These are phyloP conservation scores for Dicyrtoma fusca DNA, from an alignment of 2,888 invertebrate genomes.

Conservation along the genomic window DNA sequence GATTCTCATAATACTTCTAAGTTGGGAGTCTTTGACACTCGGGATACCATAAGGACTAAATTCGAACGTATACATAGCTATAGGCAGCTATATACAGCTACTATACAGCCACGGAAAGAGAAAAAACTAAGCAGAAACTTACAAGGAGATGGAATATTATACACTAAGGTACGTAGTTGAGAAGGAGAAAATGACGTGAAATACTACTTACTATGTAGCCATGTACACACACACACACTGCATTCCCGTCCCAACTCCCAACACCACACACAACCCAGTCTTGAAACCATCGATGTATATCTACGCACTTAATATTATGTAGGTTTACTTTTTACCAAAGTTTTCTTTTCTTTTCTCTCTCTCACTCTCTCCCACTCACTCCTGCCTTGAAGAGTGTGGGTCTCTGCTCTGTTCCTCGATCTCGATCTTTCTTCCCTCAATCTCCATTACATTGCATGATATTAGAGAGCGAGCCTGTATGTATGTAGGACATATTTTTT, in stretches of 20 bases:
- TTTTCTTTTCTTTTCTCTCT: conserved; percentile 11
- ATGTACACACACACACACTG: neutral
- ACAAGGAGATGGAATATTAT: neutral
- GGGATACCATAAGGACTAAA: neutral
- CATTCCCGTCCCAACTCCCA: neutral
- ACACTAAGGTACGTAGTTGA: neutral
- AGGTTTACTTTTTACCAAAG: conserved; percentile 19
- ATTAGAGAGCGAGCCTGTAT: neutral
- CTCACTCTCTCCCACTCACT: neutral
- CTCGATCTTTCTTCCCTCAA: neutral
- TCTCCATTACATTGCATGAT: conserved; percentile 15
- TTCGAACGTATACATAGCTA: conserved; percentile 1
- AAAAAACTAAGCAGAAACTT: too few relatives aligned
- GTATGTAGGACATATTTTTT: too few relatives aligned
- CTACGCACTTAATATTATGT: conserved; percentile 8
- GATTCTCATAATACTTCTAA: conserved; percentile 32
- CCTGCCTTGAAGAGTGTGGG: neutral
- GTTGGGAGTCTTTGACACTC: conserved; percentile 35
- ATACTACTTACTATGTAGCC: neutral
- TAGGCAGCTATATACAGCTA: too few relatives aligned
- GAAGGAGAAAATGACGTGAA: conserved; percentile 2
- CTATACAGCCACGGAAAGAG: too few relatives aligned
- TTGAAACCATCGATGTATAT: conserved; percentile 6
- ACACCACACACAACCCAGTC: neutral
- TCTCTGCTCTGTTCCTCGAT: neutral